These are phyloP conservation scores for Odontophorus gujanensis DNA, from an alignment of 2,113 vertebrate species.

Conservation along the genomic window DNA sequence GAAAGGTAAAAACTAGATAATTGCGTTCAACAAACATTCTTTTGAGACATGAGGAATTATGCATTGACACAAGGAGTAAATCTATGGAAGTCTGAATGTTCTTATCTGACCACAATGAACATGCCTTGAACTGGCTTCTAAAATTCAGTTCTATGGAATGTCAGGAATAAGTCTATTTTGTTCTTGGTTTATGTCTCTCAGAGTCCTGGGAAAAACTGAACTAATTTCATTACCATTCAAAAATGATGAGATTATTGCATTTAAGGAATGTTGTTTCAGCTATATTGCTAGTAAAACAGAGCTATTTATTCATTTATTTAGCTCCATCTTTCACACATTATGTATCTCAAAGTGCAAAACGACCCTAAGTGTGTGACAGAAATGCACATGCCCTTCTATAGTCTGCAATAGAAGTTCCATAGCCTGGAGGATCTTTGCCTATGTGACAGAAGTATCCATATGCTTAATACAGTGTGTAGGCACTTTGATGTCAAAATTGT, in stretches of 20 bases:
- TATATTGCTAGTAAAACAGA: neutral
- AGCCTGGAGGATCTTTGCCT: constrained; percentile 33
- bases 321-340: neutral
- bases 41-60: neutral
- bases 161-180: neutral
- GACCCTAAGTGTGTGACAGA: neutral
- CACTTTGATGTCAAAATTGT: neutral
- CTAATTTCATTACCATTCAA: neutral
- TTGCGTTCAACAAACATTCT: neutral
- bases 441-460: neutral
- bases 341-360: constrained; percentile 13
- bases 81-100: neutral
- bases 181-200: neutral
- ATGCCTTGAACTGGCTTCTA: neutral
- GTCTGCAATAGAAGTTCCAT: constrained; percentile 35
- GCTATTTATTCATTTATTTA: constrained; percentile 33
- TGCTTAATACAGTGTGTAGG: neutral
- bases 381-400: constrained; percentile 53
- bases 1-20: neutral
- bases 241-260: neutral
- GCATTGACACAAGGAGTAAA: neutral
- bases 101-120: neutral
- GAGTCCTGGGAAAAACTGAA: neutral
- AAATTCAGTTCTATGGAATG: neutral
- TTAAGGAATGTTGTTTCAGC: constrained; percentile 31